These are phyloP conservation scores for Oenanthe melanoleuca DNA, from an alignment of 2,113 vertebrate genomes.

Conservation along the genomic window DNA sequence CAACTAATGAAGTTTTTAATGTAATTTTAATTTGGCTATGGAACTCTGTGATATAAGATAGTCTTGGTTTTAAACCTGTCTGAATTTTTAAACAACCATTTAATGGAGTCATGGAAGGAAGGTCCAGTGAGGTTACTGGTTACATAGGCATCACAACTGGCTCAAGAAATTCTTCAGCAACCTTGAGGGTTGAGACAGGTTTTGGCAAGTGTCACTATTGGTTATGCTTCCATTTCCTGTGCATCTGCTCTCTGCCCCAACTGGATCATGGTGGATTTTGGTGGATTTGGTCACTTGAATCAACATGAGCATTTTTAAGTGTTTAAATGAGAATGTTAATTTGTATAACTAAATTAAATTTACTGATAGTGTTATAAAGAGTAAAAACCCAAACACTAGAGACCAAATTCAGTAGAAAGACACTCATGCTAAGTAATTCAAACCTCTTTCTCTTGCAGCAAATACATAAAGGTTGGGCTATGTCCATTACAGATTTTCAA, in stretches of 20 bases:
- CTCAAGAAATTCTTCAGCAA: neutral
- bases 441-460: neutral
- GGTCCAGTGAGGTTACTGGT: neutral
- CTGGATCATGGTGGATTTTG: neutral
- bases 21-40: neutral
- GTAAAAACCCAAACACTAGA: neutral
- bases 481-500: neutral
- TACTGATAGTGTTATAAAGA: neutral
- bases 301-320: neutral
- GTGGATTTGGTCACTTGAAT: neutral
- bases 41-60: neutral
- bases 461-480: rapidly evolving
- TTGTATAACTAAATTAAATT: neutral
- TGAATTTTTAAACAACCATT: neutral
- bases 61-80: neutral
- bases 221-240: neutral
- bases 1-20: neutral
- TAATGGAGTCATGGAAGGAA: neutral
- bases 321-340: neutral
- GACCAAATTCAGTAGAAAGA: neutral
- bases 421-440: neutral
- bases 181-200: neutral
- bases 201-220: neutral
- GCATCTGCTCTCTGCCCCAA: neutral
- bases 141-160: neutral